Evolutionary conservation across 1,140 invertebrate species (phyloP), one percentile per base, ranked within the genome.

Genomic region (Leptopilina clavipes): DNA sequence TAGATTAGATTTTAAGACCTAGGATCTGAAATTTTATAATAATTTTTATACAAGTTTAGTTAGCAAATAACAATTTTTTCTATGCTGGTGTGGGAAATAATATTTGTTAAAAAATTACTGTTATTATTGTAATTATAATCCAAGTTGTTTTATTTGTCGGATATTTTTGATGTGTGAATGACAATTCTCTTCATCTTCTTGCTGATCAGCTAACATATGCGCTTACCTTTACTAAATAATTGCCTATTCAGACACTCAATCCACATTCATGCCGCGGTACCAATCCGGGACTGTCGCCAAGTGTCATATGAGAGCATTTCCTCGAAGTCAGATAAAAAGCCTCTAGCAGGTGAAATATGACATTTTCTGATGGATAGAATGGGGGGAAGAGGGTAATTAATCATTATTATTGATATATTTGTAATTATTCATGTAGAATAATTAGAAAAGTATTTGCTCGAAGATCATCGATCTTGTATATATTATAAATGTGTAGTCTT

Each of bases 301-400:
- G 59, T 85, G 83, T 84, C 84, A 87, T 84, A 84, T 81, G 83
- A 87, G 86, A 87, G 79, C 77, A 77, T 45, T 87, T 88, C 87
- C 70, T 80, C 78, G 87, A 87, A 88, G 82, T 79, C 82, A 82
- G 79, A 85, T 87, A 87, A 85, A 85, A 81, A 84, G 82, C 83
- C 79, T 79, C 56, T 70, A 25, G 75, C 79, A 75, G 43, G 73
- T 84, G 81, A 82, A 84, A 85, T 81, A 79, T 77, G 82, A 83
- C 54, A 77, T 85, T 76, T 77, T 79, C 77, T 71, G 72, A 14
- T 22, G 77, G 18, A 12, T 22, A 17, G 17, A 10, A 11, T 5
- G 12, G 17, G 14, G 43, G 37, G 43, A 31, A 31, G 14, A 73
- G 17, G 9, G 6, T 1, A 37, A 43, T 31, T 19, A 73, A 52